Percentiles rank a stretch among this genome's conserved stretches.
Evolutionary conservation across 2,888 invertebrate genomes (phyloP).

Genomic region (Acanthosepion pharaonis): DNA sequence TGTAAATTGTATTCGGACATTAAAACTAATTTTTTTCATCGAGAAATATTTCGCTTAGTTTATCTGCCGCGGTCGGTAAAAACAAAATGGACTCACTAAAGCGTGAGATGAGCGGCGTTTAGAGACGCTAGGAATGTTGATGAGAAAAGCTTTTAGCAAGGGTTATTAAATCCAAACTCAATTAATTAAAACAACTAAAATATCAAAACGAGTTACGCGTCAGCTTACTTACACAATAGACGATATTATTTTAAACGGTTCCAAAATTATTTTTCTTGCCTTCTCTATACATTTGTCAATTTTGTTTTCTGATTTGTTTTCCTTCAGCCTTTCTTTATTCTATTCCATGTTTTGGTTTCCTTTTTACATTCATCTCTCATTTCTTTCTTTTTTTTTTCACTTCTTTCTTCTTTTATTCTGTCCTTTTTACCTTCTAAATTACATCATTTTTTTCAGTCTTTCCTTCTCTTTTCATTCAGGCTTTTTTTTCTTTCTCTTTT

Average conservation of each 20-base stretch:
- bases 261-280: neutral
- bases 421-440: neutral
- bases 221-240: neutral
- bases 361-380: neutral
- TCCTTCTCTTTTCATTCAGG: neutral
- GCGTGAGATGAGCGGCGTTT: neutral
- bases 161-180: neutral
- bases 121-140: neutral
- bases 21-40: neutral
- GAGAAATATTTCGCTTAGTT: neutral
- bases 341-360: neutral
- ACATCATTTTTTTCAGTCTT: neutral
- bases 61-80: neutral
- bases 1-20: neutral
- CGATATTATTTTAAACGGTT: neutral
- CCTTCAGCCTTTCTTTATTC: neutral
- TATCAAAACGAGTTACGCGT: neutral
- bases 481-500: neutral
- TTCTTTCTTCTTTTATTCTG: neutral
- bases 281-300: neutral
- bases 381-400: neutral
- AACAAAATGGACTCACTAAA: neutral
- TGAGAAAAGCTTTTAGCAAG: neutral
- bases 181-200: neutral
- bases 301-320: neutral